phyloP scores from a whole-genome alignment of 2,113 vertebrate genomes.

The Equus przewalskii region DNA sequence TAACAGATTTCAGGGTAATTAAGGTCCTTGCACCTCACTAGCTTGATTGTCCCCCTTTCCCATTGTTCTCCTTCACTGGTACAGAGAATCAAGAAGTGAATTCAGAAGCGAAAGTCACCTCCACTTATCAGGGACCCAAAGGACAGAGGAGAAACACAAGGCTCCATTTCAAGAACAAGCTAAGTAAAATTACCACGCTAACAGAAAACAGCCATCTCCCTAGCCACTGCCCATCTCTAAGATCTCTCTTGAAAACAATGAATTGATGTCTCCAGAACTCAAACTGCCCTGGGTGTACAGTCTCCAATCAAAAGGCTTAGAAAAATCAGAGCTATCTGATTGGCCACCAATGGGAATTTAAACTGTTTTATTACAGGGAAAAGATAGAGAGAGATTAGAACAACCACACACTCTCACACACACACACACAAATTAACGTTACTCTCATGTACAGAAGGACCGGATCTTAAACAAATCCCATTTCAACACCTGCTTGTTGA shows the following conservation, averaged over 20 bases:
- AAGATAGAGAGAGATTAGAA: conserved; percentile 40
- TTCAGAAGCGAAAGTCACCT: conserved; percentile 56
- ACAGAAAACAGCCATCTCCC: conserved; percentile 62
- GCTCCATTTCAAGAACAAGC: conserved; percentile 32
- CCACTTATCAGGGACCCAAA: conserved; percentile 55
- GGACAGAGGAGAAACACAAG: conserved; percentile 35
- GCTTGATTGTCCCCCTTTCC: conserved; percentile 13
- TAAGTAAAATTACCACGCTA: conserved; percentile 35
- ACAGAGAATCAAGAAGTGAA: conserved; percentile 57
- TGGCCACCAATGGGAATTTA: conserved; percentile 49
- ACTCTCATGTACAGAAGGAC: conserved; percentile 12
- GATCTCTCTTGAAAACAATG: conserved; percentile 55
- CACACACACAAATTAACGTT: conserved; percentile 6
- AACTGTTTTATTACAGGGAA: conserved; percentile 59
- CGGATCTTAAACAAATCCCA: conserved; percentile 50
- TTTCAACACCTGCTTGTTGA: conserved; percentile 73
- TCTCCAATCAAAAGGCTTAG: conserved; percentile 51
- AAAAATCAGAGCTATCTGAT: conserved; percentile 54
- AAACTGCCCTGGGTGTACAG: conserved; percentile 2
- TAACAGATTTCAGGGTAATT: conserved; percentile 38
- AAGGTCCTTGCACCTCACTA: conserved; percentile 2
- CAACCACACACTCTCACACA: not conserved
- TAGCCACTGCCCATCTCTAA: conserved; percentile 38
- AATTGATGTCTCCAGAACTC: conserved; percentile 39
- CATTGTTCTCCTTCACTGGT: not conserved